Percentiles rank a stretch among this genome's conserved stretches.
These are phyloP conservation scores for Sesia apiformis DNA, from an alignment of 2,888 invertebrate species.

Conservation along the genomic window DNA sequence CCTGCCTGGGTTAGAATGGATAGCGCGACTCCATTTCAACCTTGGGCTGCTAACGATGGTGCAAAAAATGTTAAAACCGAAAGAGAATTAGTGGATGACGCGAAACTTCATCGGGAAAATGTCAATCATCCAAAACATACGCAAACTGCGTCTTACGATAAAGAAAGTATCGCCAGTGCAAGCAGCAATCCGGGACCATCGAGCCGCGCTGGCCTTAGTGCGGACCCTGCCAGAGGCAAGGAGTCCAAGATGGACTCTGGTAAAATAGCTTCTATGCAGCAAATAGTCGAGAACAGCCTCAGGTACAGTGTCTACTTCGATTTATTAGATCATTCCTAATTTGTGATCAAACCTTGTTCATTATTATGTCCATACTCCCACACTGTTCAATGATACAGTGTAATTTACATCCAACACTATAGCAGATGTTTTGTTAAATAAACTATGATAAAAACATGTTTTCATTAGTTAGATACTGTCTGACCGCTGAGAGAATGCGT, in stretches of 20 bases:
- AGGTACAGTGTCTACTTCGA: constrained; percentile 50
- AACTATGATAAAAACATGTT: no score
- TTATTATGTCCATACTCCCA: no score
- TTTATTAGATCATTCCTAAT: no score
- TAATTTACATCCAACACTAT: no score
- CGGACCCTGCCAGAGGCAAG: constrained; percentile 32
- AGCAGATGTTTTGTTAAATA: no score
- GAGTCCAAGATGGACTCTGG: constrained; percentile 63
- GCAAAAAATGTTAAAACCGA: constrained; percentile 66
- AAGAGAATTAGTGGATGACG: constrained; percentile 68
- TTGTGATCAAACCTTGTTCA: no score
- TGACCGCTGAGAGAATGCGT: no score
- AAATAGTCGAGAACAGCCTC: constrained; percentile 78
- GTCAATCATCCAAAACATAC: constrained; percentile 75
- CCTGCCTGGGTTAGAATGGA: constrained; percentile 63
- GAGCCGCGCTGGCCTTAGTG: constrained; percentile 35
- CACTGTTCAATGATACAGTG: no score
- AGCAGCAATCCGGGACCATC: constrained; percentile 57
- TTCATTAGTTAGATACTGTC: no score
- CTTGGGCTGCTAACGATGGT: constrained; percentile 65
- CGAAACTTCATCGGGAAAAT: constrained; percentile 74
- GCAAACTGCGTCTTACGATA: constrained; percentile 74
- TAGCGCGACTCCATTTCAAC: constrained; percentile 68
- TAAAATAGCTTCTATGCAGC: constrained; percentile 73
- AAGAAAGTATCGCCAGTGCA: constrained; percentile 60